phyloP scores from a whole-genome alignment of 2,113 vertebrate genomes.

The Otis tarda region DNA sequence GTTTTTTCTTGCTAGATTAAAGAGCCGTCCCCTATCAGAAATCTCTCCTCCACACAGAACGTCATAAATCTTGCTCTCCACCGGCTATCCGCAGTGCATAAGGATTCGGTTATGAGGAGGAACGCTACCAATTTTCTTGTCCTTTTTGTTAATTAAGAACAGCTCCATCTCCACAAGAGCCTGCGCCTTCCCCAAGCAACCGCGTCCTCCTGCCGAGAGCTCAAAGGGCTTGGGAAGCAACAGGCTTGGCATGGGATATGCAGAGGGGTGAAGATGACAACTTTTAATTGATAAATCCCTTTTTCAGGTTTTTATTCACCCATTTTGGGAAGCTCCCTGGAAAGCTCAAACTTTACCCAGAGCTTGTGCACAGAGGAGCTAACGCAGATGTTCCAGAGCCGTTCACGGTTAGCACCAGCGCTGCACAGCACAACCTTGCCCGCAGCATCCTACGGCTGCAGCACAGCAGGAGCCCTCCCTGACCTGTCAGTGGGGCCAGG shows the following conservation, averaged over 20 bases:
- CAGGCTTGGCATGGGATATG: background rate
- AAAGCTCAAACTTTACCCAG: background rate
- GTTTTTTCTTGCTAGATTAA: slow-evolving; percentile 29
- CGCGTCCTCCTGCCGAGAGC: background rate
- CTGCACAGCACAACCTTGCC: background rate
- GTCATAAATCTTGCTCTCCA: slow-evolving; percentile 43
- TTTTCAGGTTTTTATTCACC: background rate
- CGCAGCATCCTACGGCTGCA: background rate
- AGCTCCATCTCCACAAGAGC: background rate
- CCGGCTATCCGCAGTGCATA: background rate
- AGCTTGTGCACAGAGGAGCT: background rate
- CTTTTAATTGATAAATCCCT: background rate
- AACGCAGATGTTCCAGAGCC: background rate
- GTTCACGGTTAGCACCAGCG: background rate
- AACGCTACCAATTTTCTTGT: background rate
- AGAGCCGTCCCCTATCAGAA: slow-evolving; percentile 47
- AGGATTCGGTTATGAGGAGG: background rate
- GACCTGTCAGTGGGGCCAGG: background rate
- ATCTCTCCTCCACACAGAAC: slow-evolving; percentile 22
- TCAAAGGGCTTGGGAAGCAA: background rate
- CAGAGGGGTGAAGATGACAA: background rate
- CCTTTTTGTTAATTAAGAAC: slow-evolving; percentile 43
- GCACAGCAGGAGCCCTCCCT: accelerated
- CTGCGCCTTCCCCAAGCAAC: accelerated
- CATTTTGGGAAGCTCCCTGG: background rate